Evolutionary conservation across 2,888 invertebrate genomes (phyloP), one percentile per base, ranked within the genome.

Genomic region (Hypselothyrea guttata): DNA sequence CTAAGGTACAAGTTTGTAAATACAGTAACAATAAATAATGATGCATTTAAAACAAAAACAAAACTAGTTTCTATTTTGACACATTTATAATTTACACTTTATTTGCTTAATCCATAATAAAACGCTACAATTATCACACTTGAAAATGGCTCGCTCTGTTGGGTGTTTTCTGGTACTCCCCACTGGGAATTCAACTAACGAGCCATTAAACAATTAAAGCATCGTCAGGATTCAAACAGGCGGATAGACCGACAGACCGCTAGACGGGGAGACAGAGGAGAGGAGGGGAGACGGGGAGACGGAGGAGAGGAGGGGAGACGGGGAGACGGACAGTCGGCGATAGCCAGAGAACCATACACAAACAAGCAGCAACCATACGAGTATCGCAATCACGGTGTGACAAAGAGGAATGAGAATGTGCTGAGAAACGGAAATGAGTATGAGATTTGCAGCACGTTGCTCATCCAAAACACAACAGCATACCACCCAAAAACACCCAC

Each of bases 141-240:
- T 71, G 57, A 72, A 77, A 85, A 51, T 74, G 46, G 40, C 46
- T 34, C 28, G 28, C 35, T 33, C 38, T 41, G 22, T 57, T 55
- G 9, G 44, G 34, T 22, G 22, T 22, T 22, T 22, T 2, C 56
- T 57, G 40, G 34, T 52, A 61, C 64, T 66, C 56, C 84, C 84
- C 75, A 56, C 75, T 57, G 82, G 72, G 82, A 85, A 70, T 77
- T 63, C 57, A 64, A 67, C 72, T 71, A 86, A 85, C 82, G 81
- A 82, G 57, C 86, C 86, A 82, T 82, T 82, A 77, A 82, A 84
- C 82, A 82, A 84, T 82, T 82, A 77, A 70, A 75, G 54, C 57
- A 63, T 48, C 63, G 33, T 47, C 52, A 54, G 65, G 40, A 54
- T 68, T 44, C 42, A 58, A 31, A 31, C 37, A 42, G 12, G 34